These are phyloP conservation scores for Drosophila sucinea DNA, from an alignment of 1,140 invertebrate species.

Conservation along the genomic window DNA sequence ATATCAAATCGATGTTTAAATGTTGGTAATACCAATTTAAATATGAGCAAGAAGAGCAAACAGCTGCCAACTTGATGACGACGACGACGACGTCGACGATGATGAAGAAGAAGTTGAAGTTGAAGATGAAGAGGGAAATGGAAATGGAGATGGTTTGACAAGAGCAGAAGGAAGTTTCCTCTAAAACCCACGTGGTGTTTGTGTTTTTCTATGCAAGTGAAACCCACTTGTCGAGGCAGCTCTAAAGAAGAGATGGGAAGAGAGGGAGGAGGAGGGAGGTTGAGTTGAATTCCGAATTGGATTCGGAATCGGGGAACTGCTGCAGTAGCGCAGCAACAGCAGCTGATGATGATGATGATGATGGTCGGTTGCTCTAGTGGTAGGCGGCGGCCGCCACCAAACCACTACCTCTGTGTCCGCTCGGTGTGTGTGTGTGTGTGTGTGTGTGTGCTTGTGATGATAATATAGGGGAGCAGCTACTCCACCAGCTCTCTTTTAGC, in stretches of 20 bases:
- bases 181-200: slow-evolving; percentile 18
- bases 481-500: slow-evolving; percentile 3
- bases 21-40: slow-evolving; percentile 59
- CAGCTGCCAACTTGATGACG: slow-evolving; percentile 49
- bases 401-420: too few species aligned
- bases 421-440: slow-evolving; percentile 8
- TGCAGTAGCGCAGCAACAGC: slow-evolving; percentile 25
- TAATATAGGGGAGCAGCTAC: slow-evolving; percentile 50
- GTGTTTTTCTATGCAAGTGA: slow-evolving; percentile 21
- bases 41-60: slow-evolving; percentile 50
- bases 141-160: background rate
- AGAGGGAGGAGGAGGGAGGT: background rate
- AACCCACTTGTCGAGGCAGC: slow-evolving; percentile 18
- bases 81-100: slow-evolving; percentile 19
- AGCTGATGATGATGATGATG: slow-evolving; percentile 34
- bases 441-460: slow-evolving; percentile 19
- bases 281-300: slow-evolving; percentile 26
- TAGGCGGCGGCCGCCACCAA: slow-evolving; percentile 2
- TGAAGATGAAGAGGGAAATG: background rate
- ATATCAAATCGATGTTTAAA: slow-evolving; percentile 22
- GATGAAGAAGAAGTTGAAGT: slow-evolving; percentile 6
- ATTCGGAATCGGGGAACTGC: background rate
- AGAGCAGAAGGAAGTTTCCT: slow-evolving; percentile 13
- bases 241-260: background rate
- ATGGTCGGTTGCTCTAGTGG: slow-evolving; percentile 37